phyloP scores from a whole-genome alignment of 1,140 invertebrate species.

The Saccostrea cuccullata region DNA sequence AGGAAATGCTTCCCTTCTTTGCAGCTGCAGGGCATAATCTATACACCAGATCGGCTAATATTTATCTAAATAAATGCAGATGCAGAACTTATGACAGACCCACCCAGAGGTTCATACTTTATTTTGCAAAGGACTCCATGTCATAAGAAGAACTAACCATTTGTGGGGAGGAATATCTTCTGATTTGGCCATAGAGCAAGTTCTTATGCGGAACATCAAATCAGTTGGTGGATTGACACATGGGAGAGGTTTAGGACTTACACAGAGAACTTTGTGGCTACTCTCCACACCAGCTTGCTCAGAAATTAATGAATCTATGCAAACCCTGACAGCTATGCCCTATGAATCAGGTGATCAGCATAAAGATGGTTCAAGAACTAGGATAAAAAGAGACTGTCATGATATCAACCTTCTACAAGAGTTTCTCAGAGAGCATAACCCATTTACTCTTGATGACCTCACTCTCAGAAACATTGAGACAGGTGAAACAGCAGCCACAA shows the following conservation, averaged over 20 bases:
- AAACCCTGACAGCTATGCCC: conserved; percentile 46
- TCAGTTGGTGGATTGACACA: conserved; percentile 72
- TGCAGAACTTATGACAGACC: conserved; percentile 66
- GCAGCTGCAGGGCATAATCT: conserved; percentile 78
- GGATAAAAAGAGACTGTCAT: conserved; percentile 41
- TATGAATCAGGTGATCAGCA: conserved; percentile 61
- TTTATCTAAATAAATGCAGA: conserved; percentile 80
- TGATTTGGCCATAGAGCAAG: conserved; percentile 72
- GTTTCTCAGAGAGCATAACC: too few species aligned
- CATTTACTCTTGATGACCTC: too few species aligned
- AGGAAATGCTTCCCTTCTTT: conserved; percentile 77
- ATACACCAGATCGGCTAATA: conserved; percentile 78
- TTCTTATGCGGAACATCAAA: conserved; percentile 74
- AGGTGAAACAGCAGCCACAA: not conserved
- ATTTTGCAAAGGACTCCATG: conserved; percentile 59
- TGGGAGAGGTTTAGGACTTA: conserved; percentile 66
- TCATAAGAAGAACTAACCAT: conserved; percentile 62
- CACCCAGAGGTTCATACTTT: conserved; percentile 62
- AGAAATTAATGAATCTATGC: conserved; percentile 63
- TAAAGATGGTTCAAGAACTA: conserved; percentile 46
- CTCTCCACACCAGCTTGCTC: conserved; percentile 39
- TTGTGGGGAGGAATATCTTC: conserved; percentile 77
- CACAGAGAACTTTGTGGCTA: conserved; percentile 55
- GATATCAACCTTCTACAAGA: too few species aligned
- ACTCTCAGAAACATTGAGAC: too few species aligned